Conservation (phyloP, 92 coral and sea anemone species). For the Desmophyllum pertusum region DNA sequence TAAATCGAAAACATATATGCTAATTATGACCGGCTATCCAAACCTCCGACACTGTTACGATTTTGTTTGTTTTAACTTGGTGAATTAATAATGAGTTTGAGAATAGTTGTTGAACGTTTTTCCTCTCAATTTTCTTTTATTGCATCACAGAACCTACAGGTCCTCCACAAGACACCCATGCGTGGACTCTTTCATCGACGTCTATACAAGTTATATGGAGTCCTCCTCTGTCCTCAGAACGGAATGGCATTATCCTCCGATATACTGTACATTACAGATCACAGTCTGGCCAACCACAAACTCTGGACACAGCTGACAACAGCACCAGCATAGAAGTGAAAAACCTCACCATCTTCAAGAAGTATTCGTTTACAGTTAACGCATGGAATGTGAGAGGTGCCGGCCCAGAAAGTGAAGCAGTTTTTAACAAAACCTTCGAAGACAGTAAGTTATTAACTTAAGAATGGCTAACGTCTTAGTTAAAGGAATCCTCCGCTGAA, state of each 20-base stretch:
- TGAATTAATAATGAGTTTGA: no score
- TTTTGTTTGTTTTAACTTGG: no score
- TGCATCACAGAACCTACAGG: conserved; percentile 61
- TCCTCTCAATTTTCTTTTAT: no score
- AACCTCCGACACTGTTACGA: no score
- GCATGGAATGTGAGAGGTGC: conserved; percentile 70
- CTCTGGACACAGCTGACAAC: conserved; percentile 51
- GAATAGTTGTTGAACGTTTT: background rate
- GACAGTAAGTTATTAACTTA: conserved; percentile 59
- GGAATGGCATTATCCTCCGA: conserved; percentile 58
- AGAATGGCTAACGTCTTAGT: no score
- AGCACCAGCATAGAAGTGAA: conserved; percentile 47
- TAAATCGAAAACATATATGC: no score
- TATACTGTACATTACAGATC: conserved; percentile 31
- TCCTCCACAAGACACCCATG: conserved; percentile 61
- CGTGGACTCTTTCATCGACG: conserved; percentile 49
- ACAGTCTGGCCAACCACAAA: background rate
- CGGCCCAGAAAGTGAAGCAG: conserved; percentile 69
- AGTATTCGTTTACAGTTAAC: conserved; percentile 64
- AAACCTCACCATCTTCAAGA: conserved; percentile 60
- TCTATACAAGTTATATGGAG: conserved; percentile 65
- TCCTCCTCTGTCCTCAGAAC: conserved; percentile 52
- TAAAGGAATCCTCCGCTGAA: no score
- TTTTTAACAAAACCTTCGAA: conserved; percentile 63
- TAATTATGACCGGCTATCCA: no score